phyloP scores from a whole-genome alignment of 2,888 invertebrate genomes.

The Pyrrhia umbra region DNA sequence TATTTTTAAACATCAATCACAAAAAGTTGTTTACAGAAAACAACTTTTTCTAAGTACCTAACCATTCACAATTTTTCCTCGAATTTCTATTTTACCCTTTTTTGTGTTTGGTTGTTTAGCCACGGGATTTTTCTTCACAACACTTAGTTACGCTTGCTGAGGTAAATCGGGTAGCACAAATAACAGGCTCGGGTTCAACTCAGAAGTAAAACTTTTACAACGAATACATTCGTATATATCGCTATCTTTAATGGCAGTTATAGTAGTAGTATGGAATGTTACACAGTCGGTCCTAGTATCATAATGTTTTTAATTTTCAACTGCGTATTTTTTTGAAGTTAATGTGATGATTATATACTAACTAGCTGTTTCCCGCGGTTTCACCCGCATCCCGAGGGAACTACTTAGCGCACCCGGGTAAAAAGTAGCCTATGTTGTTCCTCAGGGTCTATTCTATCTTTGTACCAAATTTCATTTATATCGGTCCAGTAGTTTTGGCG shows the following conservation, averaged over 20 bases:
- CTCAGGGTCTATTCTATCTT: no score
- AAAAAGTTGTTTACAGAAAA: conserved; percentile 4
- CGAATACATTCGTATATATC: conserved; percentile 1
- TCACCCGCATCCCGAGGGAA: no score
- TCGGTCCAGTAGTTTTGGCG: no score
- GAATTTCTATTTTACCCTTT: conserved; percentile 18
- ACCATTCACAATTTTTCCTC: conserved; percentile 20
- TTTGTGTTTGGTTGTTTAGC: conserved; percentile 18
- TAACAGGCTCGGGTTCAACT: conserved; percentile 20
- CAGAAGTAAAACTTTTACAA: conserved; percentile 29
- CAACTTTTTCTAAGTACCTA: conserved; percentile 2
- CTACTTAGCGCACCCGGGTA: no score
- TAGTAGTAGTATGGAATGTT: neutral
- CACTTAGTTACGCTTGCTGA: conserved; percentile 22
- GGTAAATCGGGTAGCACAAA: conserved; percentile 33
- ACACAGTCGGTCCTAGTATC: no score
- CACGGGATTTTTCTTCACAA: conserved; percentile 28
- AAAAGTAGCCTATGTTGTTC: no score
- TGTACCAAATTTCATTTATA: no score
- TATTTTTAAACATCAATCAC: neutral
- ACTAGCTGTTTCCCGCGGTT: no score
- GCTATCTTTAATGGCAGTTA: neutral
- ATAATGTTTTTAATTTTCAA: neutral
- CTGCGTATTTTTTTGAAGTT: neutral
- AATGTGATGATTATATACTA: no score